A percentile compares a stretch with the other conserved stretches of the same genome.
These are phyloP conservation scores for Bubo bubo DNA, from an alignment of 2,113 vertebrate genomes.

Conservation along the genomic window DNA sequence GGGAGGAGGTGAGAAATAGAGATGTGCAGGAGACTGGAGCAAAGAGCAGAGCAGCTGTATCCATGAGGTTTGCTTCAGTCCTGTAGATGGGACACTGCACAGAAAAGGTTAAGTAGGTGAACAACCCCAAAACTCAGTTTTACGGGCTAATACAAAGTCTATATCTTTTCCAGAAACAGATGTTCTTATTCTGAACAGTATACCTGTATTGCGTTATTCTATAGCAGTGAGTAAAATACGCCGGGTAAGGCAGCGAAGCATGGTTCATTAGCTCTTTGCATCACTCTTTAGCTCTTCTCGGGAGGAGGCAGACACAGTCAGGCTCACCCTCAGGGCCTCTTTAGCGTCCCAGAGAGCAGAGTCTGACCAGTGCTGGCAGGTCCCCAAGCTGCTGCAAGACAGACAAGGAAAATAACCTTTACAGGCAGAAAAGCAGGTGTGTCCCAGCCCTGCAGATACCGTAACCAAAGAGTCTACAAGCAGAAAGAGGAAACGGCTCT, in stretches of 20 bases:
- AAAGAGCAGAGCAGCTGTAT: background rate
- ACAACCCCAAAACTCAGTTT: background rate
- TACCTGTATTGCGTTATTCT: background rate
- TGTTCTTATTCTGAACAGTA: background rate
- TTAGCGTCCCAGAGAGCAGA: background rate
- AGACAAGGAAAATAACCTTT: background rate
- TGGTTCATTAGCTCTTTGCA: background rate
- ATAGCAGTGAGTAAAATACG: fast-evolving
- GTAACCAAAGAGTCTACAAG: background rate
- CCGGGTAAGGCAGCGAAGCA: background rate
- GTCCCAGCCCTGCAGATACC: background rate
- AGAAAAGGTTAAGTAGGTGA: background rate
- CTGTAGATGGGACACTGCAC: background rate
- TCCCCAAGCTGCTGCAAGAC: background rate
- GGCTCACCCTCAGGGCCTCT: background rate
- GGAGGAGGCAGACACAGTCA: background rate
- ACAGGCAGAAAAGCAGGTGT: background rate
- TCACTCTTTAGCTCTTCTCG: background rate
- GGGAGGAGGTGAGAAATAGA: background rate
- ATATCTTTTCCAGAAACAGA: background rate
- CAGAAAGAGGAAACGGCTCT: background rate
- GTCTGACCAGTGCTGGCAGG: fast-evolving
- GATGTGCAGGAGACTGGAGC: background rate
- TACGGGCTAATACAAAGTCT: background rate
- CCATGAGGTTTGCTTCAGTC: background rate